These are phyloP conservation scores for Esperia sulphurella DNA, from an alignment of 2,888 invertebrate species.

Conservation along the genomic window DNA sequence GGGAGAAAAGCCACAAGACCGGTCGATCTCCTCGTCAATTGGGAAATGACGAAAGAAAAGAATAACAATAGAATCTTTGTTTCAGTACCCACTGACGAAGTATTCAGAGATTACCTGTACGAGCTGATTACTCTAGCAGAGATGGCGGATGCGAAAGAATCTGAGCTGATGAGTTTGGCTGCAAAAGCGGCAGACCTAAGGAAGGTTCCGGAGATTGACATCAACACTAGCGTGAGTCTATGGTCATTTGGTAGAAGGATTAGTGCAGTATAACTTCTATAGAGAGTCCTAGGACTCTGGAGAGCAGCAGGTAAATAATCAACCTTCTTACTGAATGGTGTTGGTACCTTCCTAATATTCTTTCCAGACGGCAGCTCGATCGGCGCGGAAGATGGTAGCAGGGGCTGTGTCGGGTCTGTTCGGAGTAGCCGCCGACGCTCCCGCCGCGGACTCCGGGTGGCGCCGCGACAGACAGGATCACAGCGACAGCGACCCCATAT, in stretches of 20 bases:
- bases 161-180: conserved; percentile 79
- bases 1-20: too few species aligned
- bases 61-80: too few species aligned
- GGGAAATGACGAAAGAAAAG: too few species aligned
- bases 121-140: conserved; percentile 81
- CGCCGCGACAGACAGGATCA: conserved; percentile 68
- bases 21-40: too few species aligned
- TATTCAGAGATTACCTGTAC: conserved; percentile 79
- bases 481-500: conserved; percentile 82
- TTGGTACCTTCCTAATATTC: too few species aligned
- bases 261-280: too few species aligned
- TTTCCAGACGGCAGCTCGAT: conserved; percentile 45
- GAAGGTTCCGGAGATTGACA: conserved; percentile 70
- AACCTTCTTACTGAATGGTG: too few species aligned
- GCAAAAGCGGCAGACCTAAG: conserved; percentile 80
- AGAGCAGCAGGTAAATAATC: too few species aligned
- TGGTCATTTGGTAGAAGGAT: too few species aligned
- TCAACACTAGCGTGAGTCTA: conserved; percentile 49
- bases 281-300: too few species aligned
- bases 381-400: conserved; percentile 60
- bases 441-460: conserved; percentile 58
- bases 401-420: conserved; percentile 68
- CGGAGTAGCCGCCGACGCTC: conserved; percentile 70
- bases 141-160: conserved; percentile 46
- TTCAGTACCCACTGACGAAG: conserved; percentile 31